Percentiles rank a stretch among this genome's conserved stretches.
These are phyloP conservation scores for Passer montanus DNA, from an alignment of 2,113 vertebrate species.

Conservation along the genomic window DNA sequence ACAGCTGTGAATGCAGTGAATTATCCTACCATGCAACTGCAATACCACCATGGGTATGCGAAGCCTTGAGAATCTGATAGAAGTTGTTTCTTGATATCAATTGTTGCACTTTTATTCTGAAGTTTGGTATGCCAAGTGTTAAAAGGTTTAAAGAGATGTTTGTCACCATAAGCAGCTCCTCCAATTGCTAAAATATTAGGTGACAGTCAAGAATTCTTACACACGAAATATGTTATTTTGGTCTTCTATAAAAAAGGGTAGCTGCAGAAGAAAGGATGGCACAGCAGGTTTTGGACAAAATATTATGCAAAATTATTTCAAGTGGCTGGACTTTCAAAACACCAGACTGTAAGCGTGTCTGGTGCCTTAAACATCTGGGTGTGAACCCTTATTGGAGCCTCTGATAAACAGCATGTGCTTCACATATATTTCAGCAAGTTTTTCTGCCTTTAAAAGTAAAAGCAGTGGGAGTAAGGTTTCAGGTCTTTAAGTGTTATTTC, in stretches of 20 bases:
- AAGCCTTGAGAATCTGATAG: neutral
- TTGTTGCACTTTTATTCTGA: neutral
- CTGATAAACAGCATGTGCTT: neutral
- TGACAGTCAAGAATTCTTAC: neutral
- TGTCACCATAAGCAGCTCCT: neutral
- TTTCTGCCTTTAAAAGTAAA: neutral
- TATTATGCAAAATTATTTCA: neutral
- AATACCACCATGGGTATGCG: accelerated
- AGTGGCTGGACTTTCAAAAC: neutral
- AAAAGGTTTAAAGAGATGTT: neutral
- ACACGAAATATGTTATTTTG: neutral
- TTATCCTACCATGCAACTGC: neutral
- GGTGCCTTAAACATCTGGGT: neutral
- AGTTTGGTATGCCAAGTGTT: neutral
- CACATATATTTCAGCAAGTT: neutral
- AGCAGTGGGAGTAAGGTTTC: neutral
- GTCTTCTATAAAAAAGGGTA: neutral
- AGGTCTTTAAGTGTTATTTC: neutral
- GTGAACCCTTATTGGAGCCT: neutral
- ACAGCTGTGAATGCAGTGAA: neutral
- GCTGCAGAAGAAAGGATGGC: neutral
- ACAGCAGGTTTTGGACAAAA: neutral
- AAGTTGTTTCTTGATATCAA: neutral
- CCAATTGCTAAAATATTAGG: neutral
- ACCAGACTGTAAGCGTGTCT: neutral